Percentiles rank a stretch among this genome's conserved stretches.
These are phyloP conservation scores for Acanthisitta chloris DNA, from an alignment of 2,113 vertebrate species.

Conservation along the genomic window DNA sequence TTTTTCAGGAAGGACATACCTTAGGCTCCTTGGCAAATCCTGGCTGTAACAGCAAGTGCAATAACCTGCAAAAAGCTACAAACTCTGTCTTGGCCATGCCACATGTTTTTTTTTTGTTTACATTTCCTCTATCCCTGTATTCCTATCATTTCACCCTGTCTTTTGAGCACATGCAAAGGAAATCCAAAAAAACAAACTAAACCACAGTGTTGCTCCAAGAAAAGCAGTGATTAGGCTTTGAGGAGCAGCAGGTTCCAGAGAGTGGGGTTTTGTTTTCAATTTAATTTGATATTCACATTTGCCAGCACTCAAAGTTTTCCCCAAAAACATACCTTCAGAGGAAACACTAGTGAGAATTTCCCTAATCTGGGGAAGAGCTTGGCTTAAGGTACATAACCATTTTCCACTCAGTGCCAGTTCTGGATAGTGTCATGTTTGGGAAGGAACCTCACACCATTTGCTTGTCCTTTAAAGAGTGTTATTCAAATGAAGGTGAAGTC, in stretches of 20 bases:
- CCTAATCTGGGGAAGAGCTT: not conserved
- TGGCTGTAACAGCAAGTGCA: not conserved
- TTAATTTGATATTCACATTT: not conserved
- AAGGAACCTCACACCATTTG: not conserved
- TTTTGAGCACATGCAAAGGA: not conserved
- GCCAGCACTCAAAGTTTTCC: not conserved
- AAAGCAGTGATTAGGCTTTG: not conserved
- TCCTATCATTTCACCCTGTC: not conserved
- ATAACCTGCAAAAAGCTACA: not conserved
- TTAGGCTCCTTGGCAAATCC: not conserved
- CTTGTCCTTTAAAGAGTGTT: not conserved
- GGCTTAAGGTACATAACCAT: not conserved
- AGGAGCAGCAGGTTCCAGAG: not conserved
- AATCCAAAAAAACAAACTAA: not conserved
- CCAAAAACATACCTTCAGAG: not conserved
- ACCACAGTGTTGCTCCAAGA: not conserved
- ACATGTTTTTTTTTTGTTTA: not conserved
- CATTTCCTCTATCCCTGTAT: not conserved
- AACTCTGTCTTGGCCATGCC: not conserved
- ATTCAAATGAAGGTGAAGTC: not conserved
- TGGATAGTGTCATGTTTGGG: not conserved
- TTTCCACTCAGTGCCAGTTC: not conserved
- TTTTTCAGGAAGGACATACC: not conserved
- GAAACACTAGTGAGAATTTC: not conserved
- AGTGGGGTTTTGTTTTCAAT: not conserved